Conservation (phyloP, 1,140 invertebrate species). For the Polyergus mexicanus region DNA sequence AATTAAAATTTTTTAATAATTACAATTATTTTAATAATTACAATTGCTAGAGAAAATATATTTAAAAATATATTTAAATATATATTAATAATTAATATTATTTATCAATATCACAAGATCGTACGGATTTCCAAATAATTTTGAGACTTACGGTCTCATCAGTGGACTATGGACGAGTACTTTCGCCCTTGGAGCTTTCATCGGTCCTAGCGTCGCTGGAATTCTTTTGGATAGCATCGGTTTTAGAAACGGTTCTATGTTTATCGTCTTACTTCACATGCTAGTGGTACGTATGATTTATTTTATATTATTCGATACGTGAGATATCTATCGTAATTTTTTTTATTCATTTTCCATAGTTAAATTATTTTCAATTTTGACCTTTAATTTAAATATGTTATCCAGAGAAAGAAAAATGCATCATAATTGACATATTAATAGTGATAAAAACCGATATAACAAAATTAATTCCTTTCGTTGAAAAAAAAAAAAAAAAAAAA, state of each 20-base stretch:
- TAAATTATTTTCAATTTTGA: too few relatives aligned
- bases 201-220: constrained; percentile 93
- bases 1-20: neutral
- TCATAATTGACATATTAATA: too few relatives aligned
- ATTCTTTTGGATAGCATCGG: constrained; percentile 91
- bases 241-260: constrained; percentile 90
- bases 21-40: too few relatives aligned
- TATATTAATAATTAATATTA: neutral
- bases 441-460: too few relatives aligned
- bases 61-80: too few relatives aligned
- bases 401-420: too few relatives aligned
- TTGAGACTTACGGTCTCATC: constrained; percentile 94
- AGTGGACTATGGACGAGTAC: constrained; percentile 95
- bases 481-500: too few relatives aligned
- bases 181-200: constrained; percentile 94
- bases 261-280: constrained; percentile 90
- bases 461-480: too few relatives aligned
- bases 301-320: neutral
- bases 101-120: constrained; percentile 83
- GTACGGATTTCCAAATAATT: constrained; percentile 92
- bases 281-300: constrained; percentile 88
- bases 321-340: too few relatives aligned
- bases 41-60: too few relatives aligned
- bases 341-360: too few relatives aligned
- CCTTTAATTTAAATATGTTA: too few relatives aligned